phyloP scores from a whole-genome alignment of 2,888 invertebrate genomes.

The Kryphioiulus occultus region DNA sequence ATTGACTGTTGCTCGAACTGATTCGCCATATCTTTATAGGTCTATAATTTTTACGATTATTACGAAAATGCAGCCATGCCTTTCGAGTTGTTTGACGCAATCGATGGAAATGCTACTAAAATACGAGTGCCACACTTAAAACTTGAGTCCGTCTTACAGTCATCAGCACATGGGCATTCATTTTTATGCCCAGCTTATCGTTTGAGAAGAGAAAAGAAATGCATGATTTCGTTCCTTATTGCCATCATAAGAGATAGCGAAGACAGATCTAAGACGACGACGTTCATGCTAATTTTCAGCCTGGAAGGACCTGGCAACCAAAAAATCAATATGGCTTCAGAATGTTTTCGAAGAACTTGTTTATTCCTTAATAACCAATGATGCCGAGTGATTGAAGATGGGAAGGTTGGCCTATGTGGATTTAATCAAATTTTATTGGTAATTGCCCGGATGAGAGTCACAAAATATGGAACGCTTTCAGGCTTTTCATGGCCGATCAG shows the following conservation, averaged over 20 bases:
- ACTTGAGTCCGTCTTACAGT: background rate
- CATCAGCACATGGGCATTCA: background rate
- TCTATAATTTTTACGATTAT: background rate
- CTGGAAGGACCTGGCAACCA: background rate
- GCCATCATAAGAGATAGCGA: background rate
- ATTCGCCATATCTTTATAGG: background rate
- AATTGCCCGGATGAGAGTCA: background rate
- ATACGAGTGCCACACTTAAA: background rate
- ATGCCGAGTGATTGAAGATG: background rate
- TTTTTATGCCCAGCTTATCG: background rate
- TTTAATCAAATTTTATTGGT: background rate
- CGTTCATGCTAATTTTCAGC: background rate
- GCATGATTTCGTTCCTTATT: background rate
- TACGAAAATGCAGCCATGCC: background rate
- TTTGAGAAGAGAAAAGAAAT: background rate
- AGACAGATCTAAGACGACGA: background rate
- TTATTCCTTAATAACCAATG: background rate
- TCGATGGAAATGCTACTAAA: background rate
- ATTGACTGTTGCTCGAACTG: background rate
- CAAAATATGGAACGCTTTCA: background rate
- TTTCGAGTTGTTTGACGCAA: background rate
- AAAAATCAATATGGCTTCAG: background rate
- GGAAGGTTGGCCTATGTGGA: background rate
- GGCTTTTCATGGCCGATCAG: background rate
- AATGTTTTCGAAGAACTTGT: background rate